Evolutionary conservation across 92 coral and sea anemone species (phyloP), one percentile per base, ranked within the genome.

Genomic region (Parazoanthus swiftii): DNA sequence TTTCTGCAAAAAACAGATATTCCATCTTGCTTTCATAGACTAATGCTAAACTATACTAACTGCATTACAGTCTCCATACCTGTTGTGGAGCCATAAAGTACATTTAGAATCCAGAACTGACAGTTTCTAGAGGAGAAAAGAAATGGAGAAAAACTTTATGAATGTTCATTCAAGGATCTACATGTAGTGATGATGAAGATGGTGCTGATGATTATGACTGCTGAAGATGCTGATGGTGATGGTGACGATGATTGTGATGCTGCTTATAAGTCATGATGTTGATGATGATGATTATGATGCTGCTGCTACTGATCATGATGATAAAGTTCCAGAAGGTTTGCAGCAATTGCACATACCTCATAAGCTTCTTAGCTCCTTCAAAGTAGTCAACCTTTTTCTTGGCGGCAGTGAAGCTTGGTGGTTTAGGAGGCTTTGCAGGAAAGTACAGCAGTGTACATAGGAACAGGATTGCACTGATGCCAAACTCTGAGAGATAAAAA

Each of bases 401-500:
- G 15, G 97, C 95, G 26, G 99, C 98, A 54, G 99, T 95, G 89
- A 56, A 93, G 85, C 99, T 97, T 76, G 99, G 99, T 29, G 99
- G 99, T 73, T 89, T 92, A 18, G 99, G 99, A 26, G 99, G 99
- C 37, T 92, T 95, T 7, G 98, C 98, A 36, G 99, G 99, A 82
- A 92, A 97, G 93, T 97, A 97, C 21, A 93, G 79, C 89, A 93
- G 67, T 44, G 92, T 91, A 29, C 91, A 89, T 72, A 97, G 79
- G 85, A 95, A 92, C 89, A 97, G 71, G 43, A 92, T 21, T 15
- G 90, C 88, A 74, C 91, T 92, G 48, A 95, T 14, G 35, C 94
- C 99, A 92, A 91, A 91, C 91, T 91, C 98, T 95, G 89, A 85
- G 74, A 1, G 25, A 63, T 23, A 7, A 63, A 63, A 4, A 29